Percentiles rank a stretch among this genome's conserved stretches.
phyloP scores from a whole-genome alignment of 2,113 vertebrate genomes.

The Triplophysa dalaica region DNA sequence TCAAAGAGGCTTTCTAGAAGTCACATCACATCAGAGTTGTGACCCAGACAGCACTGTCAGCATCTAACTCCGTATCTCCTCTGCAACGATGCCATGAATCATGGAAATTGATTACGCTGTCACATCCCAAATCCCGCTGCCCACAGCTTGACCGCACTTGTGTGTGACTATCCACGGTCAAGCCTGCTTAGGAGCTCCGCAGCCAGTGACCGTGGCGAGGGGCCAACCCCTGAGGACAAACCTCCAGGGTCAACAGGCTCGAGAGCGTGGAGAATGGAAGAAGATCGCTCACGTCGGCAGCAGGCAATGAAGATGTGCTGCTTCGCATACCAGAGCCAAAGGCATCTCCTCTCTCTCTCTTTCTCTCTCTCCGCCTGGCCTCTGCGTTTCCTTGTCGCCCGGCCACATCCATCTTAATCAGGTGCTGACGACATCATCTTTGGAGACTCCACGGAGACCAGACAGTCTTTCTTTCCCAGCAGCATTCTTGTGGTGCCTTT shows the following conservation, averaged over 20 bases:
- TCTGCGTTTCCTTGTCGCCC: conserved; percentile 20
- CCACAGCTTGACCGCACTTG: conserved; percentile 64
- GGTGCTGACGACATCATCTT: conserved; percentile 34
- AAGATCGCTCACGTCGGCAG: conserved; percentile 64
- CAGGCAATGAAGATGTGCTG: conserved; percentile 70
- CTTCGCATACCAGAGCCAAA: conserved; percentile 60
- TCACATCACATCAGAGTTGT: conserved; percentile 15
- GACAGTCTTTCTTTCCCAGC: background rate
- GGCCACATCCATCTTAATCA: conserved; percentile 41
- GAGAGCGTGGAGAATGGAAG: conserved; percentile 65
- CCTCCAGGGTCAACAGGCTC: conserved; percentile 64
- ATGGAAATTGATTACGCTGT: conserved; percentile 75
- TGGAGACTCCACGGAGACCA: conserved; percentile 28
- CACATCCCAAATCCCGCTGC: conserved; percentile 69
- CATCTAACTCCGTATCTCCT: conserved; percentile 57
- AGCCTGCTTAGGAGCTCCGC: conserved; percentile 67
- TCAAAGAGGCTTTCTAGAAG: background rate
- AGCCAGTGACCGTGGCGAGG: conserved; percentile 53
- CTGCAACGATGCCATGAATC: conserved; percentile 68
- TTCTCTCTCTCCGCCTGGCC: conserved; percentile 24
- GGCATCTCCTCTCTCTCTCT: conserved; percentile 29
- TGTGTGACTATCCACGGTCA: conserved; percentile 73
- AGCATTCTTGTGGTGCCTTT: conserved; percentile 14
- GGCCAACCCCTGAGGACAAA: conserved; percentile 54
- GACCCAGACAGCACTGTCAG: conserved; percentile 53